Percentiles rank a stretch among this genome's conserved stretches.
Conservation (phyloP, 2,113 vertebrate genomes). For the Aphyosemion australe region DNA sequence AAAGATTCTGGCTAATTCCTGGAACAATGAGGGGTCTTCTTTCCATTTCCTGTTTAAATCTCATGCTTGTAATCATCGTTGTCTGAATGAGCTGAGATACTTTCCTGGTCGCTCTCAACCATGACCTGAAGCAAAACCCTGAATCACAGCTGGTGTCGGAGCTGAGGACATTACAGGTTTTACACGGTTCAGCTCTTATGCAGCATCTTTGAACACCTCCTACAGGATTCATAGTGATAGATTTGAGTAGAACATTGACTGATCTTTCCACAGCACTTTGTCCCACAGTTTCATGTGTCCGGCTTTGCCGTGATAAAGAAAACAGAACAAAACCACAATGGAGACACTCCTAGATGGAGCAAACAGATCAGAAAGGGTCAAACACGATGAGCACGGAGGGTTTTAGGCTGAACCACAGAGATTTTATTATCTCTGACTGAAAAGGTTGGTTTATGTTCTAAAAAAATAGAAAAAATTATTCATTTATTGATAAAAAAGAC, state of each 20-base stretch:
- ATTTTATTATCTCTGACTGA: constrained; percentile 1
- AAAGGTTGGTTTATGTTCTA: no score
- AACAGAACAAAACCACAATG: constrained; percentile 14
- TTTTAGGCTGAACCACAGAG: constrained; percentile 9
- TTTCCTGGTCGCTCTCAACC: constrained; percentile 45
- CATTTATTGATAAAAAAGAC: no score
- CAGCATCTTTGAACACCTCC: neutral
- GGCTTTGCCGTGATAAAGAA: constrained; percentile 21
- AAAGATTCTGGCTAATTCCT: constrained; percentile 40
- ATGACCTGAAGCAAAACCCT: constrained; percentile 56
- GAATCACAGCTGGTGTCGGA: constrained; percentile 42
- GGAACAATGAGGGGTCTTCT: constrained; percentile 44
- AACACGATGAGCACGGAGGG: constrained; percentile 5
- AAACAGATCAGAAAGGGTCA: neutral
- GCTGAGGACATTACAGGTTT: constrained; percentile 13
- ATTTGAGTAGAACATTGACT: constrained; percentile 7
- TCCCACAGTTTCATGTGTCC: constrained; percentile 3
- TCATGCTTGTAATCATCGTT: constrained; percentile 52
- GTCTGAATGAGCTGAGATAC: constrained; percentile 44
- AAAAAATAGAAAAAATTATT: no score
- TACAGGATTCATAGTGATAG: neutral
- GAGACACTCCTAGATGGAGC: constrained; percentile 30
- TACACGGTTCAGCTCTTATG: neutral
- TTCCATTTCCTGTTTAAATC: constrained; percentile 51
- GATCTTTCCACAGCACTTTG: constrained; percentile 4